Percentiles rank a stretch among this genome's conserved stretches.
These are phyloP conservation scores for Cyrtonyx montezumae DNA, from an alignment of 2,113 vertebrate genomes.

Conservation along the genomic window DNA sequence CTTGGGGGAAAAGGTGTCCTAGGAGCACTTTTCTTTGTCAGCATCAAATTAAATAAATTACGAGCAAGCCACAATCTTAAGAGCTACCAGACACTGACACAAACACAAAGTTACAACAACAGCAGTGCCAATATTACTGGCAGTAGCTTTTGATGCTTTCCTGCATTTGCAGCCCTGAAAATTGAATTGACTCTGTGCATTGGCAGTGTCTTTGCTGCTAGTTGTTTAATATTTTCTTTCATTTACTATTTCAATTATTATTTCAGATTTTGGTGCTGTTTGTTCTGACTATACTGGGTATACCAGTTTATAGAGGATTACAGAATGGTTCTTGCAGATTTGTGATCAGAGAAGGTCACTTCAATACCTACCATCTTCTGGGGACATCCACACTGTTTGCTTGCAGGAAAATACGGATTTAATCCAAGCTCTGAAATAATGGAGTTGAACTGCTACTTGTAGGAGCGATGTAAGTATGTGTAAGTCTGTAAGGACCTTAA, in stretches of 20 bases:
- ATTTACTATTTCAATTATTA: not conserved
- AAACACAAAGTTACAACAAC: not conserved
- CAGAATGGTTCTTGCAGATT: not conserved
- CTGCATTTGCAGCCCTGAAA: not conserved
- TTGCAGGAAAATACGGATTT: not conserved
- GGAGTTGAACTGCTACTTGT: not conserved
- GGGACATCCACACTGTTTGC: too few species aligned
- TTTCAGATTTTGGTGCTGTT: not conserved
- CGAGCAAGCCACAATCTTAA: not conserved
- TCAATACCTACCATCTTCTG: not conserved
- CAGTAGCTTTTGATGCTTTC: not conserved
- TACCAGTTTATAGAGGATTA: not conserved
- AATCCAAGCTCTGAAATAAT: not conserved
- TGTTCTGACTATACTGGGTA: not conserved
- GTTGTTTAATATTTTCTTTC: not conserved
- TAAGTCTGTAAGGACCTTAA: not conserved
- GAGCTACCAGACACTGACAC: not conserved
- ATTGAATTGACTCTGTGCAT: not conserved
- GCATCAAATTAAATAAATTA: not conserved
- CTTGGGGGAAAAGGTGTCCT: not conserved
- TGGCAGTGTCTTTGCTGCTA: fast-evolving
- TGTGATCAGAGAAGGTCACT: not conserved
- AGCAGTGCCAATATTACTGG: not conserved
- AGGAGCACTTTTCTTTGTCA: not conserved
- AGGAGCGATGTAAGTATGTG: not conserved